Evolutionary conservation across 2,113 vertebrate genomes (phyloP), one percentile per base, ranked within the genome.

Genomic region (Perccottus glenii): DNA sequence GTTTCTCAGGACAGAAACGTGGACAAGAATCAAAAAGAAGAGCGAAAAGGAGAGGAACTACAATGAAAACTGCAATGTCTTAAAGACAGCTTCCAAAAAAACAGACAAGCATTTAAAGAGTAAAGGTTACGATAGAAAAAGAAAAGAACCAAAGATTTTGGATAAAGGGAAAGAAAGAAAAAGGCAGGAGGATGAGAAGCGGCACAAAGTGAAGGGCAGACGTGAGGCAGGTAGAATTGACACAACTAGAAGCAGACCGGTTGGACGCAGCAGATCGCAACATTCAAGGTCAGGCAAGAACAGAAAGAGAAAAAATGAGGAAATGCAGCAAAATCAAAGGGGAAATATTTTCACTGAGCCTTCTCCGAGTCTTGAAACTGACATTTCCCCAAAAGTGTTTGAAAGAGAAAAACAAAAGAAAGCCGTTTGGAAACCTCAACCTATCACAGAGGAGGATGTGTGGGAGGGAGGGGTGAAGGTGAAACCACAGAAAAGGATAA

Each of bases 401-500:
- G 73, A 81, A 7, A 80, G 52, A 68, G 63, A 68, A 11, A 82
- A 68, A 0, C 80, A 81, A 11, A 77, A 78, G 53, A 83, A 75
- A 33, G 61, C 55, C 33, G 78, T 81, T 57, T 75, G 51, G 6
- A 85, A 78, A n/a, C 65, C 84, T 35, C 60, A 46, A 5, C 77
- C 86, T 52, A 60, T 76, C 48, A 68, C 79, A 51, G 75, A 82
- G 14, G 50, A 11, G 64, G 74, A 89, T 56, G 73, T 90, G 56
- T 90, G 87, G 87, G 85, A 89, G 67, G 83, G 67, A 59, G 75
- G 76, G 9, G 78, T 91, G 5, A 90, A 81, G 82, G 89, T 92
- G 50, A 93, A 94, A 12, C 93, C 95, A 0, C 92, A 93, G 73
- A 96, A 95, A 82, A 99, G 97, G 87, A 98, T 98, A 60, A 98